Base-by-base conservation (phyloP, 2,888 invertebrate genomes). In the Oligia strigilis region DNA sequence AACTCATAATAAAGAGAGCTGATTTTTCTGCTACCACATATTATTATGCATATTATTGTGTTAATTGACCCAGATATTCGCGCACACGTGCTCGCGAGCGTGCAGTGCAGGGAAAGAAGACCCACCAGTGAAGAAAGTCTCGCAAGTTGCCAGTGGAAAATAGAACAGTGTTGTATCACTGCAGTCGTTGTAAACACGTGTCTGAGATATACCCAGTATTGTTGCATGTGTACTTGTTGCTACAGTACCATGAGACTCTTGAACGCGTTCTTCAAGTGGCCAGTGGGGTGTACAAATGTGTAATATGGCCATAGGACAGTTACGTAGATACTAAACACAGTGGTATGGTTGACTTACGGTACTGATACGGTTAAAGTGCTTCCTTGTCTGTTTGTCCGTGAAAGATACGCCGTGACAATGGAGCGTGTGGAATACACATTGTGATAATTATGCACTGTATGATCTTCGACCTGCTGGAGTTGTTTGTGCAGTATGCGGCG, bases 91-190 rank as follows among this genome's bases (percentile, higher is more conserved):
- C 46, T 9, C 13, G 29, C 14, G 9, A 36, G 52, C 74, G 49
- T 17, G 49, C 0, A 64, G 23, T 36, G 66, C 49, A 60, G 52
- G 58, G n/a, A 69, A 69, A 60, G 43, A 82, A 70, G 69, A n/a
- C 49, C 74, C 62, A 69, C 62, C 43, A n/a, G 17, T 14, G 69
- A 82, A 82, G 82, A 82, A 82, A 82, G 75, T 82, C 23, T 72
- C 73, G n/a, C 72, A 36, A 70, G 23, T 2, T 14, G 52, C 60
- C 23, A 43, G 29, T 82, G 82, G 52, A 55, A 82, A 82, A 86
- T 60, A 65, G 82, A 75, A 75, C 82, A 82, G 82, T 82, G 75
- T 65, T 60, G 60, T 65, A 86, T 62, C 69, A 82, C 5, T 75
- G 36, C 64, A 82, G 52, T 64, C 64, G 64, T 52, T 49, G 82